Conservation (phyloP, 2,888 invertebrate genomes). For the Drosophila anomalata region DNA sequence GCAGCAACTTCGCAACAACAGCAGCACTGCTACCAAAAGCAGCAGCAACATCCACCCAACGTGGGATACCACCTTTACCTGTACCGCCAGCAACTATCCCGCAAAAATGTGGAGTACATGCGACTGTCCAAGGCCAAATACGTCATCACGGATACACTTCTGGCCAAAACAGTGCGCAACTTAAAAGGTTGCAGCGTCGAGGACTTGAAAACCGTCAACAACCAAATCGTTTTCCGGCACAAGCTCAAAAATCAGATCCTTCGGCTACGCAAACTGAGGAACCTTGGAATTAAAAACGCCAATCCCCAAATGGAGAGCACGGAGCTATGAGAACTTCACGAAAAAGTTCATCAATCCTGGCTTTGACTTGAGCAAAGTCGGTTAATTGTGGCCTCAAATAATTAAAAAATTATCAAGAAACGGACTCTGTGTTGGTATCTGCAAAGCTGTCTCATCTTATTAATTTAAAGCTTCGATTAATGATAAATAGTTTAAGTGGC, state of each 20-base stretch:
- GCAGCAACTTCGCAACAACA: conserved; percentile 7
- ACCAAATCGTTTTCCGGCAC: conserved; percentile 68
- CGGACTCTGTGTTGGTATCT: not conserved
- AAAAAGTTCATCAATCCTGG: not conserved
- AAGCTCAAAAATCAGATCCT: conserved; percentile 64
- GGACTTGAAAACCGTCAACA: conserved; percentile 67
- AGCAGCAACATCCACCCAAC: conserved; percentile 35
- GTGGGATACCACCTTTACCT: conserved; percentile 69
- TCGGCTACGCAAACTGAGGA: conserved; percentile 59
- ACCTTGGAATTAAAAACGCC: conserved; percentile 64
- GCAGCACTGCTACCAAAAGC: conserved; percentile 32
- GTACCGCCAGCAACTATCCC: conserved; percentile 68
- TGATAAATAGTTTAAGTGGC: conserved; percentile 39
- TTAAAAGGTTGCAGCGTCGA: conserved; percentile 63
- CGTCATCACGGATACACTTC: conserved; percentile 66
- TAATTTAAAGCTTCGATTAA: not conserved
- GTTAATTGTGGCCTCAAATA: not conserved
- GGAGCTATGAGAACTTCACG: conserved; percentile 47
- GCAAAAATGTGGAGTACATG: conserved; percentile 64
- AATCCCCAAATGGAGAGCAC: conserved; percentile 70
- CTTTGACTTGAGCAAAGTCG: conserved; percentile 24
- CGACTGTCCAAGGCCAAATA: conserved; percentile 69
- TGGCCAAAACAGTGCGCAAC: conserved; percentile 64
- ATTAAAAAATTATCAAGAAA: not conserved
- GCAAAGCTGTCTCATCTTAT: not conserved